Evolutionary conservation across 2,113 vertebrate species (phyloP).

Genomic region (Rhea americana): DNA sequence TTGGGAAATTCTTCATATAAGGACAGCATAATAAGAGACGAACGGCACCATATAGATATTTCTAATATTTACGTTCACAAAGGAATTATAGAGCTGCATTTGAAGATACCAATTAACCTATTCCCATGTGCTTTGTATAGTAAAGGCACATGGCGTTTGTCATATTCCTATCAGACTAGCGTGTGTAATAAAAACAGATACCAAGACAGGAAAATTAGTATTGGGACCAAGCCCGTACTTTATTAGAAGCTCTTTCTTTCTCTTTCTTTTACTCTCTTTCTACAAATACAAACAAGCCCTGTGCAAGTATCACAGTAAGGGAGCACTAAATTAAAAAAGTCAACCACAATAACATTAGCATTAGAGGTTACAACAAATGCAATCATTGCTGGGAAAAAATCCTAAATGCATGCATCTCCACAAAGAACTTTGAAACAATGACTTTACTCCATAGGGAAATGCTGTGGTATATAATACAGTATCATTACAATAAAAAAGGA

Average conservation of each 20-base stretch:
- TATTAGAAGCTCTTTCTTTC: slow-evolving; percentile 69
- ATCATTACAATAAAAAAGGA: slow-evolving; percentile 74
- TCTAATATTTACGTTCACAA: slow-evolving; percentile 47
- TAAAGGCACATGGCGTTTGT: slow-evolving; percentile 34
- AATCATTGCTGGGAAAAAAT: slow-evolving; percentile 65
- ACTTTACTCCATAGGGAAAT: slow-evolving; percentile 69
- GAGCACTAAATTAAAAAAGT: slow-evolving; percentile 73
- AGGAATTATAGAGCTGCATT: slow-evolving; percentile 4
- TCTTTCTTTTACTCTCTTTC: slow-evolving; percentile 55
- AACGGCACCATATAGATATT: neutral
- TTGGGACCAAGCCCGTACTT: slow-evolving; percentile 60
- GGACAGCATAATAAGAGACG: neutral
- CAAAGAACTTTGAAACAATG: slow-evolving; percentile 76
- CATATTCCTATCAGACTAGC: slow-evolving; percentile 28
- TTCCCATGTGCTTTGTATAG: slow-evolving; percentile 31
- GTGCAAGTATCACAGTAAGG: slow-evolving; percentile 68
- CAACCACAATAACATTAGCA: slow-evolving; percentile 64
- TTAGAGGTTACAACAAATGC: slow-evolving; percentile 64
- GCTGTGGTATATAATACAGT: slow-evolving; percentile 70
- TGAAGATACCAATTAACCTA: slow-evolving; percentile 31
- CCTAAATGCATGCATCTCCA: slow-evolving; percentile 65
- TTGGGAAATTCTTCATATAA: slow-evolving; percentile 42
- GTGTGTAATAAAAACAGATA: slow-evolving; percentile 64
- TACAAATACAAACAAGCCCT: slow-evolving; percentile 67
- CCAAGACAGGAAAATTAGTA: slow-evolving; percentile 70